phyloP scores from a whole-genome alignment of 1,140 invertebrate species.

The Proctacanthus coquilletti region DNA sequence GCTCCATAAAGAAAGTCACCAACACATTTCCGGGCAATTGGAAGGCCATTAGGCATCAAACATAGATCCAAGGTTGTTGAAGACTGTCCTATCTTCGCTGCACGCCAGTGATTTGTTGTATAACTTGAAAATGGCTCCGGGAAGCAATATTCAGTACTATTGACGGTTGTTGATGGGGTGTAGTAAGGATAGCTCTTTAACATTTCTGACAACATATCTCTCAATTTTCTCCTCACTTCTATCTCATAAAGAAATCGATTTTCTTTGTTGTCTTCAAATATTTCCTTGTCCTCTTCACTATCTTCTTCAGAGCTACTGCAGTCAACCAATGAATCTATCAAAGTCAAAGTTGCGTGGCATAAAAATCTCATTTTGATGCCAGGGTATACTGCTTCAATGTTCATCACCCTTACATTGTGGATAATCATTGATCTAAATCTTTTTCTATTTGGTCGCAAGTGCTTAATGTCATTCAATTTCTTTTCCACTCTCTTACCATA shows the following conservation, averaged over 20 bases:
- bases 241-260: conserved; percentile 10
- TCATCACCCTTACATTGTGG: conserved; percentile 14
- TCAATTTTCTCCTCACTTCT: conserved; percentile 7
- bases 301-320: conserved; percentile 8
- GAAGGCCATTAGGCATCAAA: conserved; percentile 16
- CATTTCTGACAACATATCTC: conserved; percentile 4
- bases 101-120: conserved; percentile 14
- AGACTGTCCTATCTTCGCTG: conserved; percentile 9
- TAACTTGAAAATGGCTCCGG: conserved; percentile 8
- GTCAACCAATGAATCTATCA: conserved; percentile 9
- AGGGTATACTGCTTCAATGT: conserved; percentile 10
- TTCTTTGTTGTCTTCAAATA: conserved; percentile 4
- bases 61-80: conserved; percentile 14
- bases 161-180: conserved; percentile 5
- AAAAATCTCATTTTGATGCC: conserved; percentile 6
- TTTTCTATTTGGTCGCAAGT: conserved; percentile 5
- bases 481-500: conserved; percentile 2
- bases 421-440: conserved; percentile 11
- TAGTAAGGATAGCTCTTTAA: conserved; percentile 1
- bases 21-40: conserved; percentile 12
- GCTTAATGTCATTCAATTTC: not conserved
- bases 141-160: conserved; percentile 22
- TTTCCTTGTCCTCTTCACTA: conserved; percentile 11
- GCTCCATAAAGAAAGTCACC: conserved; percentile 22
- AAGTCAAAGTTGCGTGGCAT: conserved; percentile 11